Evolutionary conservation across 2,797 vertebrate species (phyloP), one percentile per base, ranked within the genome.

Genomic region (Epinephelus malabaricus): DNA sequence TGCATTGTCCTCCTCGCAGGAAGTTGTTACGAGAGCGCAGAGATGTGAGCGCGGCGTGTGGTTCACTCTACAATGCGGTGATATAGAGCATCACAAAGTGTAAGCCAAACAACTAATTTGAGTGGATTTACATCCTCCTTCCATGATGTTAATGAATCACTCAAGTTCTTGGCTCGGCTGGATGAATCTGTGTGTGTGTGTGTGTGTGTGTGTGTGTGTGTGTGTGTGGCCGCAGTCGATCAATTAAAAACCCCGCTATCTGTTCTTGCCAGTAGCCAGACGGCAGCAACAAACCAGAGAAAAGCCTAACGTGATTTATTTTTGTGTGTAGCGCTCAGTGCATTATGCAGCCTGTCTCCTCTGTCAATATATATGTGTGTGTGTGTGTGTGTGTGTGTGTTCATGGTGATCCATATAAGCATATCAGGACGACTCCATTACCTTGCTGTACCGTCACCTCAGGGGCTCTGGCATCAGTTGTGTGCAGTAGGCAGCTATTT

Each of bases 181-280:
- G 30, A 50, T 69, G 47, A 64, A 13, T 74, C 8, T 49, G 21
- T 61, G 14, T 60, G 30, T 43, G 69, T 53, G 47, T 62, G 62
- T 50, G 50, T 50, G 66, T 58, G 67, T 65, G 69, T 43, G 54
- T 23, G 18, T 49, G 67, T 49, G 27, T 64, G 67, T 47, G 56
- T 53, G 74, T 38, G 40, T 53, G 64, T 67, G 54, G 68, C 78
- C 65, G 51, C 23, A 75, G 79, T 65, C 45, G 53, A 90, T 90
- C 86, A 88, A 86, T 91, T 90, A 86, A 85, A 86, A 80, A 51
- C 34, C 61, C 40, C 3, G 46, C 68, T 83, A 81, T 86, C 78
- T 82, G 64, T 55, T 86, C 53, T 55, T 59, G 78, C 75, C 87
- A 73, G 78, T 77, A 73, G 56, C 79, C 62, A 76, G 79, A 79